These are phyloP conservation scores for Caenorhabditis tropicalis DNA, from an alignment of 1,140 invertebrate genomes.

Conservation along the genomic window DNA sequence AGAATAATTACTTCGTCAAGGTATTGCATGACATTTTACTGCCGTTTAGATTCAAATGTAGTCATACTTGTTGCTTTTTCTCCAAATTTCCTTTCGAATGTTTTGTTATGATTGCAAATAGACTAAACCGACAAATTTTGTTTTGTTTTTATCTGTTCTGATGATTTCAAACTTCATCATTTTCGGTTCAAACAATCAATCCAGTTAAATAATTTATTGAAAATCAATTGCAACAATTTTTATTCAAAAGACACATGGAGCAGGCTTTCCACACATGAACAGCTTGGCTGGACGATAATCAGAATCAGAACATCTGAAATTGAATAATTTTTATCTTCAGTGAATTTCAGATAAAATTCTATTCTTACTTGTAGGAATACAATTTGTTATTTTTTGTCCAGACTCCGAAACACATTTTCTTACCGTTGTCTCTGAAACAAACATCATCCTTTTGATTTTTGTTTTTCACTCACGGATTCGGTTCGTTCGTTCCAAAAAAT, in stretches of 20 bases:
- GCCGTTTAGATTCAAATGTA: too few relatives aligned
- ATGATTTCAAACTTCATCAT: too few relatives aligned
- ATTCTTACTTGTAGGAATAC: not conserved
- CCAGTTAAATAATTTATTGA: too few relatives aligned
- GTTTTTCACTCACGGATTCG: not conserved
- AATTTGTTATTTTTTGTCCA: not conserved
- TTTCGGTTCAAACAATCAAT: too few relatives aligned
- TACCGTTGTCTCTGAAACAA: not conserved
- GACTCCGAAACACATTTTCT: constrained; percentile 8
- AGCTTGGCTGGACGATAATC: not conserved
- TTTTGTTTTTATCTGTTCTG: too few relatives aligned
- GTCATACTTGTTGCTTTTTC: too few relatives aligned
- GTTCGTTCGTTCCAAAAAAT: not conserved
- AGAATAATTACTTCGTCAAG: too few relatives aligned
- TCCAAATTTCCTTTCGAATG: too few relatives aligned
- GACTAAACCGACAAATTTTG: too few relatives aligned
- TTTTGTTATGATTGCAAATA: too few relatives aligned
- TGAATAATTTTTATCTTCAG: not conserved
- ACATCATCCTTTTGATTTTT: not conserved
- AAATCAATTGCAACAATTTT: too few relatives aligned
- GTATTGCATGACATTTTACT: too few relatives aligned
- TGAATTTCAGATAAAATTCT: not conserved
- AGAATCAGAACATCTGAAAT: not conserved
- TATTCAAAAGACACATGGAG: constrained; percentile 1
- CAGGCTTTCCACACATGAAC: constrained; percentile 2